These are phyloP conservation scores for Adineta ricciae DNA, from an alignment of 2,888 invertebrate species.

Conservation along the genomic window DNA sequence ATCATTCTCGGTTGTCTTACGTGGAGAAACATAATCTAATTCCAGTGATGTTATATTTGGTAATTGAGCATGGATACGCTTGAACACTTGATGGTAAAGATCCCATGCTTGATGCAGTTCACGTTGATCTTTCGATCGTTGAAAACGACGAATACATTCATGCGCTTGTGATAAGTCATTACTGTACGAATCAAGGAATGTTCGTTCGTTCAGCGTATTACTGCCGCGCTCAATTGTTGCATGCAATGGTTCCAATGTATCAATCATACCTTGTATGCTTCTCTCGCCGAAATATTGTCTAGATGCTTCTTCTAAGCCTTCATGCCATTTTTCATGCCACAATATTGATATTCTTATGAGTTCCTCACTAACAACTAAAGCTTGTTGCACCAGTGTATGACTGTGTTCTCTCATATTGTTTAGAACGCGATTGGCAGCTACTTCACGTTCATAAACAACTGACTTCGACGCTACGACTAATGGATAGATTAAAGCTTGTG, in stretches of 20 bases:
- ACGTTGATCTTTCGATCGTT: slow-evolving; percentile 70
- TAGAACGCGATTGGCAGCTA: slow-evolving; percentile 83
- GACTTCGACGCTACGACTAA: slow-evolving; percentile 84
- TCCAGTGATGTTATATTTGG: slow-evolving; percentile 50
- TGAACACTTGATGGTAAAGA: slow-evolving; percentile 65
- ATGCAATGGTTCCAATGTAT: slow-evolving; percentile 83
- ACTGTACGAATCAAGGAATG: slow-evolving; percentile 77
- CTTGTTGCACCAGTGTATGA: slow-evolving; percentile 79
- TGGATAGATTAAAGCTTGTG: slow-evolving; percentile 91
- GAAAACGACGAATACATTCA: slow-evolving; percentile 83
- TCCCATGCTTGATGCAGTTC: slow-evolving; percentile 98
- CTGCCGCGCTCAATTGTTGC: slow-evolving; percentile 84
- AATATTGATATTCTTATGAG: slow-evolving; percentile 90
- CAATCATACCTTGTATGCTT: slow-evolving; percentile 63
- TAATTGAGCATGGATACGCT: slow-evolving; percentile 30
- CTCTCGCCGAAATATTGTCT: slow-evolving; percentile 86
- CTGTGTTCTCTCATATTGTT: slow-evolving; percentile 91
- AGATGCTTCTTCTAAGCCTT: slow-evolving; percentile 75
- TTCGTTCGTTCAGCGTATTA: slow-evolving; percentile 86
- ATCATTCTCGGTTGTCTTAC: slow-evolving; percentile 53
- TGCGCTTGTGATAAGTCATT: slow-evolving; percentile 83
- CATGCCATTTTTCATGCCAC: slow-evolving; percentile 99
- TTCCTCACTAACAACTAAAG: slow-evolving; percentile 87
- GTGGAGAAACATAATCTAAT: slow-evolving; percentile 82
- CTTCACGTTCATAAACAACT: slow-evolving; percentile 49